Base-by-base conservation (phyloP, 2,113 vertebrate genomes). In the Casuarius casuarius region DNA sequence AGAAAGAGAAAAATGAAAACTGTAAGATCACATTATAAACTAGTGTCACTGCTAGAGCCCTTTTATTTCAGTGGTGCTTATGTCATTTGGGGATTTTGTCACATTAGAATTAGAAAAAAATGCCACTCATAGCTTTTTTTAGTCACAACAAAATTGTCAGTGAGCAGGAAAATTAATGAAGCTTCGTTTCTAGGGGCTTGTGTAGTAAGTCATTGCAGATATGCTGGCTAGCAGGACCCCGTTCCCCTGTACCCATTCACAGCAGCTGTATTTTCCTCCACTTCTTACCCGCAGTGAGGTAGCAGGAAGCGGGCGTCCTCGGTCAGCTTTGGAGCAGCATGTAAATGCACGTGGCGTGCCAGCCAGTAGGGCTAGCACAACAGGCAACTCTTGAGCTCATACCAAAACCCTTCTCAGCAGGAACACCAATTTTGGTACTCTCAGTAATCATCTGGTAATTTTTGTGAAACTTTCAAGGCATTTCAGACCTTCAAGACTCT, bases 381-480 rank as follows among this genome's bases (percentile, higher is more conserved):
- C 44, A 15, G n/a, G 48, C 42, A 21, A 3, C 12, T 18, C 68
- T 8, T 61, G 63, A 11, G 7, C 54, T 48, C 17, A 7, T 44
- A 35, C 19, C 61, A 80, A 26, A 67, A 14, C 17, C 19, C 38
- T 85, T n/a, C 51, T 68, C 71, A 35, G 6, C 1, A 48, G 48
- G 71, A 31, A 16, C 23, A 22, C 31, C 28, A 33, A 6, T 35
- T 58, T 62, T 35, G 35, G 28, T 62, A 21, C 26, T 23, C 29
- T 62, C 68, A 51, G 6, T 14, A 2, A 9, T 74, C 7, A 5
- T 21, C 38, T 33, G 12, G 4, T 0, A 6, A 10, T 1, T 26
- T 62, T 38, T 38, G 48, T 68, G 82, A 72, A 54, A 48, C 52
- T 46, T 82, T 1, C 0, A 29, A 56, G 67, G 40, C 38, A n/a